A percentile compares a stretch with the other conserved stretches of the same genome.
phyloP scores from a whole-genome alignment of 2,888 invertebrate genomes.

The Halictus quadricinctus region DNA sequence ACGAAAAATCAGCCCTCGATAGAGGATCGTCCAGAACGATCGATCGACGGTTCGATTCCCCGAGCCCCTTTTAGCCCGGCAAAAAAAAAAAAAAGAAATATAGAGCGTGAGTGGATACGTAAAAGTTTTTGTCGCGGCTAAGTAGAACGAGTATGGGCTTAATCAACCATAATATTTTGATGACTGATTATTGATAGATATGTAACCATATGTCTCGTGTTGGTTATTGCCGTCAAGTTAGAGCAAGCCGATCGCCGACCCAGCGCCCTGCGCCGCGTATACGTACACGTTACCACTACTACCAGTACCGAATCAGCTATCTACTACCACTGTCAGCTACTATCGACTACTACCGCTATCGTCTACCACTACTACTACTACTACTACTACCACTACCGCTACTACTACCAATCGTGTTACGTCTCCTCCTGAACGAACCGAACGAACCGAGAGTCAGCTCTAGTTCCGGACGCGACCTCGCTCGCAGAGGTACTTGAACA shows the following conservation, averaged over 20 bases:
- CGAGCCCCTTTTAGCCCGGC: conserved; percentile 2
- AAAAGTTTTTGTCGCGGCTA: neutral
- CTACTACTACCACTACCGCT: conserved; percentile 76
- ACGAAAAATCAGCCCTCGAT: neutral
- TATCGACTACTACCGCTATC: conserved; percentile 79
- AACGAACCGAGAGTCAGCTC: conserved; percentile 79
- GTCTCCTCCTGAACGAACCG: conserved; percentile 80
- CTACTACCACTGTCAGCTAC: conserved; percentile 78
- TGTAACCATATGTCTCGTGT: conserved; percentile 74
- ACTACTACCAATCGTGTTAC: conserved; percentile 80
- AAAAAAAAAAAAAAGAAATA: neutral
- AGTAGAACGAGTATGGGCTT: neutral
- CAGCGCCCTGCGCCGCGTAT: conserved; percentile 81
- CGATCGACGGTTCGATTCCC: conserved; percentile 12
- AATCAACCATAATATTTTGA: conserved; percentile 19
- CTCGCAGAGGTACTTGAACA: conserved; percentile 81
- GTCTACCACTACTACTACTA: conserved; percentile 77
- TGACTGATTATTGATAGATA: conserved; percentile 53
- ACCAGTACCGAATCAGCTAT: conserved; percentile 79
- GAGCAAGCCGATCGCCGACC: conserved; percentile 81
- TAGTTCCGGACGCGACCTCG: conserved; percentile 79
- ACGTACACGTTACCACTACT: conserved; percentile 80
- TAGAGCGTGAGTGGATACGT: neutral
- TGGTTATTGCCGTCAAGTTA: conserved; percentile 81
- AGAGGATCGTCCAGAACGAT: neutral